Base-by-base conservation (phyloP, 2,113 vertebrate genomes). In the Empidonax traillii region DNA sequence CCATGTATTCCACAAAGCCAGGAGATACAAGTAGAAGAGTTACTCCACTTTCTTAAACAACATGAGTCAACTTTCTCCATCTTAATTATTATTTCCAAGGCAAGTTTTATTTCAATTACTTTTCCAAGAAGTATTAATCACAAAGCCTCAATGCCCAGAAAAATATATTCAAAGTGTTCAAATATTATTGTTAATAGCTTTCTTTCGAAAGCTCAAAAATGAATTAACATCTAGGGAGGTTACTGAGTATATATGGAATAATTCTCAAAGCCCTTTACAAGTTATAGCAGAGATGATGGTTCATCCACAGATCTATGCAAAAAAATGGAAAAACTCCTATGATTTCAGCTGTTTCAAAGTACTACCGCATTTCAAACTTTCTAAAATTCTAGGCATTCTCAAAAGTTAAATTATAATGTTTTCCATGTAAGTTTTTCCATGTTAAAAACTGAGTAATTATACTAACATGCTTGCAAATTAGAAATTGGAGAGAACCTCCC, bases 31-130 rank as follows among this genome's bases (percentile, higher is more conserved):
- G 15, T 27, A 91, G 41, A 44, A 51, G 53, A 72, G 63, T 51
- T 25, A 67, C 72, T n/a, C 20, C 33, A 41, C 67, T 43, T 77
- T 37, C 59, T 56, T 53, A 91, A 93, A 94, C 39, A 74, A 62
- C 93, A 52, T 1, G 12, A 78, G 12, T 63, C 46, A 83, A 25
- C 37, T 56, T 77, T 35, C 12, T 85, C 46, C 46, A 81, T 61
- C 27, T 65, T 84, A 87, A 91, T 51, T 55, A 81, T 65, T 77
- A 90, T 74, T 96, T 92, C 44, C 61, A 91, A 87, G 31, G 53
- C n/a, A 96, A 44, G 41, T 43, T 86, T 71, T 33, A 93, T 66
- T 96, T 89, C 31, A 72, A 37, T 81, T 87, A 75, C 33, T 94
- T 92, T 89, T 58, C 43, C 43, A 85, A 39, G 11, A 76, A 51